These are phyloP conservation scores for Scomberomorus guttatus DNA, from an alignment of 2,797 vertebrate species.

Conservation along the genomic window DNA sequence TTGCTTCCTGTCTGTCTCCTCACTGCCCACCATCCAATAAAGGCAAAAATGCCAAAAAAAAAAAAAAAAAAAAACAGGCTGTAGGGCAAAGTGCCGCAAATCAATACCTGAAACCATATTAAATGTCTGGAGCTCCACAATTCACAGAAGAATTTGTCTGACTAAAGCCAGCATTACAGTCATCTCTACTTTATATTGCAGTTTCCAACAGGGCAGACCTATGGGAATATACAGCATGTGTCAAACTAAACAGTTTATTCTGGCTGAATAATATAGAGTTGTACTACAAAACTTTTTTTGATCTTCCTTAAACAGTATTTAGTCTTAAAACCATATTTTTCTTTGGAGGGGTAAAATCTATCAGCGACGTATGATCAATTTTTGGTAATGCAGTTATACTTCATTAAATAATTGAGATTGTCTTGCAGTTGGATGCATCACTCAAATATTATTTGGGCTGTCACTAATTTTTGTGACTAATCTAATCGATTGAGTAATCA, in stretches of 20 bases:
- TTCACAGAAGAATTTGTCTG: slow-evolving; percentile 80
- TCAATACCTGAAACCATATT: slow-evolving; percentile 83
- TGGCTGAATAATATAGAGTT: neutral
- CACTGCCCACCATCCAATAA: too few species aligned
- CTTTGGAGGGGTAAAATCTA: neutral
- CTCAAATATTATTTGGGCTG: too few species aligned
- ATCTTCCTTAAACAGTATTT: neutral
- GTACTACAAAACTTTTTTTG: neutral
- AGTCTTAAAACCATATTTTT: neutral
- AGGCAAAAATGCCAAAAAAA: too few species aligned
- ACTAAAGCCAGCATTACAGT: slow-evolving; percentile 74
- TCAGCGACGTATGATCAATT: neutral
- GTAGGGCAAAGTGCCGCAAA: slow-evolving; percentile 72
- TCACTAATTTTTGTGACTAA: neutral
- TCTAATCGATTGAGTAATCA: neutral
- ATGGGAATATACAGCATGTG: slow-evolving; percentile 35
- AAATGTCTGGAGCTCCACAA: slow-evolving; percentile 83
- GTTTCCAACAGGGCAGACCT: slow-evolving; percentile 45
- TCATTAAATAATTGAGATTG: too few species aligned
- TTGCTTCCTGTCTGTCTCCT: too few species aligned
- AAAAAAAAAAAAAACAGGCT: slow-evolving; percentile 46
- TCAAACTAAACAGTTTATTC: slow-evolving; percentile 20
- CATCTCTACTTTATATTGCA: slow-evolving; percentile 58
- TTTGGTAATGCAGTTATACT: neutral
- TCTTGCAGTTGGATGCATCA: too few species aligned